Evolutionary conservation across 2,888 invertebrate species (phyloP).

Genomic region (Calliphora vomitoria): DNA sequence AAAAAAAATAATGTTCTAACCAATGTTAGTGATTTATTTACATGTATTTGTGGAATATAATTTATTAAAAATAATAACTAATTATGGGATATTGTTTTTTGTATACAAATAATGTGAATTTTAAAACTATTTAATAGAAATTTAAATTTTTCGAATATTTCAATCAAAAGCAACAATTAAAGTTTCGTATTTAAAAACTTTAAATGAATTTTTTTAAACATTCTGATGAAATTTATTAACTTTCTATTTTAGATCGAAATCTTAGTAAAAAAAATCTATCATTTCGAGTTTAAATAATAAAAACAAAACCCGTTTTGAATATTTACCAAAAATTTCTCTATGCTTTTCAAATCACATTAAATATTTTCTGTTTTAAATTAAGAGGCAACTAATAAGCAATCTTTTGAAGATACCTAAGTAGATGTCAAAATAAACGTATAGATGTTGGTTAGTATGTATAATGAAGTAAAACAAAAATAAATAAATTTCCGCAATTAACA

Average conservation of each 20-base stretch:
- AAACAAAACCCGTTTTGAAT: background rate
- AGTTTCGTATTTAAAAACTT: no score
- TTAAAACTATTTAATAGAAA: no score
- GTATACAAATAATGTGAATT: background rate
- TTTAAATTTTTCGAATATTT: no score
- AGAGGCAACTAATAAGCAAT: slow-evolving; percentile 73
- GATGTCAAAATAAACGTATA: slow-evolving; percentile 66
- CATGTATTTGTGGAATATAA: background rate
- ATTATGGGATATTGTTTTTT: background rate
- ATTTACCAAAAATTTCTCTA: background rate
- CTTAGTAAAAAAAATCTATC: no score
- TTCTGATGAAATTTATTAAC: no score
- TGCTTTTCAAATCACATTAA: slow-evolving; percentile 28
- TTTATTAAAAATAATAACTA: background rate
- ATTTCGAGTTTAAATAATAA: no score
- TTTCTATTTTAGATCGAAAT: no score
- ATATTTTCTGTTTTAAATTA: slow-evolving; percentile 51
- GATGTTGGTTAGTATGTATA: slow-evolving; percentile 60
- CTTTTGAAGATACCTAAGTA: slow-evolving; percentile 70
- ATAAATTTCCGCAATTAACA: slow-evolving; percentile 30
- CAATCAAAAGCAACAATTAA: no score
- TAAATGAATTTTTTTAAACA: no score
- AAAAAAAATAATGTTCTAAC: background rate
- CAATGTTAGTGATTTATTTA: slow-evolving; percentile 1
- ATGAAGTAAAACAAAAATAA: slow-evolving; percentile 6